Evolutionary conservation across 2,797 vertebrate genomes (phyloP).

Genomic region (Scolopax rusticola): DNA sequence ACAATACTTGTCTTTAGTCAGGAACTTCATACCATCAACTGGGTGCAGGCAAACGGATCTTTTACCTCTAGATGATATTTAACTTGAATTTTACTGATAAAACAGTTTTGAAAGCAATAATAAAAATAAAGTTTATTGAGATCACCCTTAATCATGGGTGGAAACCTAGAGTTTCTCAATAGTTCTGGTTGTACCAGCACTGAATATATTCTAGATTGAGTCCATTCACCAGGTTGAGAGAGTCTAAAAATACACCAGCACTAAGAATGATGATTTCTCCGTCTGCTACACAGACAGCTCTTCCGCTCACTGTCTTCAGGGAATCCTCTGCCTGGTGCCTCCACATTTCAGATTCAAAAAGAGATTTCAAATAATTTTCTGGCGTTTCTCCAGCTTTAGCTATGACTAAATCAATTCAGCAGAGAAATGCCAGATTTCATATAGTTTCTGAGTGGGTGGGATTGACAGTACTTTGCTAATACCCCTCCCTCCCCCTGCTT

Average conservation of each 20-base stretch:
- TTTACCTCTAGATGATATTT: accelerated
- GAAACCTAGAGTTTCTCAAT: not conserved
- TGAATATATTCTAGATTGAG: not conserved
- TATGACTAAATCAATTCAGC: not conserved
- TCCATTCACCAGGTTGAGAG: not conserved
- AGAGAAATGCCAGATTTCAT: not conserved
- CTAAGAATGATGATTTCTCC: not conserved
- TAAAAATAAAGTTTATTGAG: not conserved
- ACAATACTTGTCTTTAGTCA: not conserved
- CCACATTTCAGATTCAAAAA: not conserved
- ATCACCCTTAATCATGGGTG: not conserved
- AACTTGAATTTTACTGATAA: not conserved
- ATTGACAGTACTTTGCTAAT: not conserved
- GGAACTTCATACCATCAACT: not conserved
- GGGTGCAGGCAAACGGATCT: not conserved
- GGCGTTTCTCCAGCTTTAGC: slow-evolving; percentile 8
- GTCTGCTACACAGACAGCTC: not conserved
- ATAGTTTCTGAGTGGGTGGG: not conserved
- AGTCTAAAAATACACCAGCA: not conserved
- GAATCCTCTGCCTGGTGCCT: slow-evolving; percentile 11
- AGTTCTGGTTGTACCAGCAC: not conserved
- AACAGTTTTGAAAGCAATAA: not conserved
- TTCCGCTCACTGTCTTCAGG: not conserved
- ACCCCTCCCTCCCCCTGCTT: not conserved
- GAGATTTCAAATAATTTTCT: slow-evolving; percentile 15